Evolutionary conservation across 2,888 invertebrate species (phyloP), one percentile per base, ranked within the genome.

Genomic region (Pheosia gnoma): DNA sequence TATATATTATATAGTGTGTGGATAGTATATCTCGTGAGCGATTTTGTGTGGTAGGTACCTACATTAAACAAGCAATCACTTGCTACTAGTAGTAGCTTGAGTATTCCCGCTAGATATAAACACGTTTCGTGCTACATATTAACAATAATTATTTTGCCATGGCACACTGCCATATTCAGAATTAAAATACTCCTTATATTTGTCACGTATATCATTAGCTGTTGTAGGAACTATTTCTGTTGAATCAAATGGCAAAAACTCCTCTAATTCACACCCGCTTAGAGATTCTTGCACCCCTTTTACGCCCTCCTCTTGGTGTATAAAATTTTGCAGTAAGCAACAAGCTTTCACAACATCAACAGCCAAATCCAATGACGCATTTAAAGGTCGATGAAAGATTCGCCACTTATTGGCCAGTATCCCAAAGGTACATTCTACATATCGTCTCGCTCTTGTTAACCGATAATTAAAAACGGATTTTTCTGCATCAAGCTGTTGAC

Each of bases 311-410:
- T 55, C 43, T 59, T 55, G 38, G 37, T 51, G 55, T 49, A 64
- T 59, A 43, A 60, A 65, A 58, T 65, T 62, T 37, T 65, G 62
- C 49, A 65, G 45, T 37, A 65, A 45, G 58, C 65, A 65, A 59
- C 55, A 56, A 59, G 59, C 39, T 59, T 57, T 60, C 11, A 57
- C 55, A 47, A 60, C 13, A 57, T 36, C 51, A 57, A 60, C 58
- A 39, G 62, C 52, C 7, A 59, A 59, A 51, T 60, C 58, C 37
- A 60, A 39, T 13, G 52, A 53, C 25, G 58, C 55, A 56, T 64
- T 61, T 59, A 66, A 58, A 57, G 66, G 65, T 58, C 69, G 60
- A 65, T 69, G 66, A 58, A 69, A 60, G 47, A 69, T 70, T 58
- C 60, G 37, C 57, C 62, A 70, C 41, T 62, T 62, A 43, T 67